Conservation (phyloP, 2,797 vertebrate genomes). For the Platalea minor region DNA sequence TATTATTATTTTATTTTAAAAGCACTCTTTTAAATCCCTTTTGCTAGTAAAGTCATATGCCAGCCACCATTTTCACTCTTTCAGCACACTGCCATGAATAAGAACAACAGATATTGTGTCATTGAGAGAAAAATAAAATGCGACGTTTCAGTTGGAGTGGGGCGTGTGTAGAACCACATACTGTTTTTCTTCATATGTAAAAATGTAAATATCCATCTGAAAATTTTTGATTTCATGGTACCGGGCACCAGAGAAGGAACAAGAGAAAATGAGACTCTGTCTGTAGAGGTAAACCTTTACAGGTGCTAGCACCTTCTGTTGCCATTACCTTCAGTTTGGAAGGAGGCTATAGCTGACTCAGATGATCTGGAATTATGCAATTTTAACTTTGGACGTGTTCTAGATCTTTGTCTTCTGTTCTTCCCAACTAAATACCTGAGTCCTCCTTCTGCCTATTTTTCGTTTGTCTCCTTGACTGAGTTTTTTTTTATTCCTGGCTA, state of each 20-base stretch:
- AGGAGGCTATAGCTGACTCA: not conserved
- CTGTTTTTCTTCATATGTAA: not conserved
- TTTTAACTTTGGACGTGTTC: not conserved
- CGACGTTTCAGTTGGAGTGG: not conserved
- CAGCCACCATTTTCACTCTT: not conserved
- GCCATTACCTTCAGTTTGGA: not conserved
- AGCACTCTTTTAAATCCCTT: not conserved
- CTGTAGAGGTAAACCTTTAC: not conserved
- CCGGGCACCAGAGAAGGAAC: rapidly evolving
- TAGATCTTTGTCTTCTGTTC: not conserved
- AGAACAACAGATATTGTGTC: not conserved
- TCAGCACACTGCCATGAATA: not conserved
- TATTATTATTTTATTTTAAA: not conserved
- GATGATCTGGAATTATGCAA: not conserved
- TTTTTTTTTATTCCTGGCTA: not conserved
- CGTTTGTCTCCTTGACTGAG: not conserved
- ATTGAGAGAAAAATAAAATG: not conserved
- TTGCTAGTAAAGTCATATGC: not conserved
- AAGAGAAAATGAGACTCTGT: not conserved
- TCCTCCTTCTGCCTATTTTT: not conserved
- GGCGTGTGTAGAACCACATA: not conserved
- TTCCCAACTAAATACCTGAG: not conserved
- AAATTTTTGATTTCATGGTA: not conserved
- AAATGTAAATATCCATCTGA: not conserved
- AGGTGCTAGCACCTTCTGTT: not conserved